Conservation (phyloP, 2,113 vertebrate species). For the Alectura lathami region DNA sequence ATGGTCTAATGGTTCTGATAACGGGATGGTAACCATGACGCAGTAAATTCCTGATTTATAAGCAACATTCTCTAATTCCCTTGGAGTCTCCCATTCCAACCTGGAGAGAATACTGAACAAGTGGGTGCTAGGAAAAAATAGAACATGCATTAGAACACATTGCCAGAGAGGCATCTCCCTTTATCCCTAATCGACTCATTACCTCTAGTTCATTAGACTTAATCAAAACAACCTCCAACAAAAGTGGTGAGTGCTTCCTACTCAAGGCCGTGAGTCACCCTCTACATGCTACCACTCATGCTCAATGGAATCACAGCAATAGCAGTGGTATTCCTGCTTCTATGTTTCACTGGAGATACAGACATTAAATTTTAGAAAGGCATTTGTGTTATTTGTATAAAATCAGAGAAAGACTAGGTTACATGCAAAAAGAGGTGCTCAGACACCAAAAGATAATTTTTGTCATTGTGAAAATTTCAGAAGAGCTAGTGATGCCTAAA, state of each 20-base stretch:
- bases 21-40: neutral
- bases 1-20: neutral
- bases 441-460: neutral
- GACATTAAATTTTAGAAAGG: neutral
- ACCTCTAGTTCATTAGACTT: neutral
- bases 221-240: neutral
- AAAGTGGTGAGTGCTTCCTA: neutral
- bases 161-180: neutral
- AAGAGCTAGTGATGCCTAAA: neutral
- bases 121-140: neutral
- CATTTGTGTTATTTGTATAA: neutral
- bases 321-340: neutral
- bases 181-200: neutral
- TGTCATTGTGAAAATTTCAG: neutral
- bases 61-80: neutral
- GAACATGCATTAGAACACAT: neutral
- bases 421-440: neutral
- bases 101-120: neutral
- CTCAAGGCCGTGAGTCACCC: neutral
- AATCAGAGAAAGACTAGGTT: neutral
- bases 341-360: neutral
- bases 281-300: neutral
- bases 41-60: neutral
- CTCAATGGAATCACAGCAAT: neutral
- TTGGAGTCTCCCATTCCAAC: neutral